Conservation (phyloP, 2,113 vertebrate genomes). For the Peromyscus maniculatus region DNA sequence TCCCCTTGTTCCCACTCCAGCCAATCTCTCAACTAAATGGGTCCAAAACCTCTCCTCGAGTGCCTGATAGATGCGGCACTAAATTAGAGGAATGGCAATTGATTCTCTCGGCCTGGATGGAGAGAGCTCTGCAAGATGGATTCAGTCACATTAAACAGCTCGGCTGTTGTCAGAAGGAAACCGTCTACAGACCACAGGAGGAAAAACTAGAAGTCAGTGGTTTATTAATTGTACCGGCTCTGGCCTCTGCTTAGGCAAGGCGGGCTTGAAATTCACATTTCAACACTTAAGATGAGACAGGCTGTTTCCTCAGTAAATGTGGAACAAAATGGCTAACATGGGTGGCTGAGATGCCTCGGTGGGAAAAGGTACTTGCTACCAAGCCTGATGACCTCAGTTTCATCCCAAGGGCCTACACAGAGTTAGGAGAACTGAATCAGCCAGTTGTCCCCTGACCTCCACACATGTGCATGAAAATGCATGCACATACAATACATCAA, state of each 20-base stretch:
- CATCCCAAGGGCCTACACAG: too few species aligned
- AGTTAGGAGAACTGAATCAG: neutral
- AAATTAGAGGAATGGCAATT: conserved; percentile 67
- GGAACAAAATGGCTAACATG: neutral
- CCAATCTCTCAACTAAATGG: conserved; percentile 74
- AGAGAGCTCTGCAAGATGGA: conserved; percentile 66
- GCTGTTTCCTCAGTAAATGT: neutral
- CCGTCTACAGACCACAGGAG: neutral
- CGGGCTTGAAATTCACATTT: neutral
- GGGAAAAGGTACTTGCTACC: neutral
- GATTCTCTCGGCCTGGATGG: conserved; percentile 65
- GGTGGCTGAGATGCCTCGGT: neutral
- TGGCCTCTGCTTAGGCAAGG: neutral
- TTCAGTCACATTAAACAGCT: conserved; percentile 39
- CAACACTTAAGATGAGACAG: neutral
- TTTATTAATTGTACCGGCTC: neutral
- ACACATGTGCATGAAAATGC: neutral
- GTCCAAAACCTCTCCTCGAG: conserved; percentile 68
- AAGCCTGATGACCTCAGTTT: neutral
- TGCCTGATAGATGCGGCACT: conserved; percentile 77
- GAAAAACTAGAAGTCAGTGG: neutral
- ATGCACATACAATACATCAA: neutral
- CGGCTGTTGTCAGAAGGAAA: conserved; percentile 6
- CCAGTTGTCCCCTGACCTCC: neutral
- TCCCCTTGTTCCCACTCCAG: conserved; percentile 66